These are phyloP conservation scores for Catocala fraxini DNA, from an alignment of 2,888 invertebrate species.

Conservation along the genomic window DNA sequence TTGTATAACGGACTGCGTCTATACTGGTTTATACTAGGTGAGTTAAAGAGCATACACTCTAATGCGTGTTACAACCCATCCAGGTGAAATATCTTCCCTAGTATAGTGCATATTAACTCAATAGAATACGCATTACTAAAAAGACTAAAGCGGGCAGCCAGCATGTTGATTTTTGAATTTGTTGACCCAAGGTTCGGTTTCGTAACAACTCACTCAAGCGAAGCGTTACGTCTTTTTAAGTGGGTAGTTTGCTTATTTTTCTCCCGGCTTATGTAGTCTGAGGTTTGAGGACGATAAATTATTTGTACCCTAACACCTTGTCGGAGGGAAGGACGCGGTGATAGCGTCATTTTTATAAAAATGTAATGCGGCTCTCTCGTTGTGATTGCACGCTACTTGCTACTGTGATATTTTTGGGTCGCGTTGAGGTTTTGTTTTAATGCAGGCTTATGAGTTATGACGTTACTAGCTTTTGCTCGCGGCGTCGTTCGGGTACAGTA, in stretches of 20 bases:
- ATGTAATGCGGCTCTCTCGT: conserved; percentile 82
- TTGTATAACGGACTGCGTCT: too few relatives aligned
- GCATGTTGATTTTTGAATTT: conserved; percentile 74
- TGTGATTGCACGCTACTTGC: conserved; percentile 66
- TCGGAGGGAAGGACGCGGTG: conserved; percentile 67
- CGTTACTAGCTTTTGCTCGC: too few relatives aligned
- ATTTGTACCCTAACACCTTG: conserved; percentile 85
- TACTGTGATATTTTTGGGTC: background rate
- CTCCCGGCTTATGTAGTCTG: conserved; percentile 83
- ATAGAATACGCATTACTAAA: conserved; percentile 40
- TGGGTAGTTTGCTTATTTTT: conserved; percentile 86
- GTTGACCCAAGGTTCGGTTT: conserved; percentile 67
- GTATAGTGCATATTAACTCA: too few relatives aligned
- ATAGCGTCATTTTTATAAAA: conserved; percentile 87
- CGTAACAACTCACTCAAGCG: conserved; percentile 42
- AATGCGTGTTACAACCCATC: too few relatives aligned
- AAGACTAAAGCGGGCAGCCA: conserved; percentile 56
- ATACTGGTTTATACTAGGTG: too few relatives aligned
- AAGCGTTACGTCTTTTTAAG: conserved; percentile 74
- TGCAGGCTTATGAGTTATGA: too few relatives aligned
- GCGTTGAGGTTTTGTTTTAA: too few relatives aligned
- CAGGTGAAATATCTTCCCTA: too few relatives aligned
- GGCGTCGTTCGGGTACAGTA: too few relatives aligned
- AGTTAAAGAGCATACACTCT: too few relatives aligned
- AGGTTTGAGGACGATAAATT: conserved; percentile 81